These are phyloP conservation scores for Crossocerus cetratus DNA, from an alignment of 2,888 invertebrate genomes.

Conservation along the genomic window DNA sequence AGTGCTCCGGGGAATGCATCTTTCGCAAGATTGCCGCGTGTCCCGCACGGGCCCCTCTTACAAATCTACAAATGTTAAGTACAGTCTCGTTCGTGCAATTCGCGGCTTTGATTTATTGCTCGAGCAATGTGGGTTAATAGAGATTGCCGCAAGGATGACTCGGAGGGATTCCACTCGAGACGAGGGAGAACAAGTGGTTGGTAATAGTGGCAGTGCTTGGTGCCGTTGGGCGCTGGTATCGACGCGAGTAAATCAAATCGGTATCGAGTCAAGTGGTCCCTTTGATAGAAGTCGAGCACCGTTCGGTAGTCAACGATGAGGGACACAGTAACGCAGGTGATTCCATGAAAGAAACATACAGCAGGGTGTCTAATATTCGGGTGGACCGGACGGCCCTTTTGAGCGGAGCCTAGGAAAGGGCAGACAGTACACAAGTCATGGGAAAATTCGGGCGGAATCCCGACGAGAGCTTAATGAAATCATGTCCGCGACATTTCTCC, in stretches of 20 bases:
- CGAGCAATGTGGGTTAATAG: conserved; percentile 24
- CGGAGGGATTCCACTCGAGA: not conserved
- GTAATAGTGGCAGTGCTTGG: too few relatives aligned
- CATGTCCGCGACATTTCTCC: conserved; percentile 69
- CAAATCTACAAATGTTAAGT: conserved; percentile 33
- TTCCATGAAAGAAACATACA: conserved; percentile 24
- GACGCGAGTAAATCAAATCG: conserved; percentile 40
- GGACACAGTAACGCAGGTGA: conserved; percentile 39
- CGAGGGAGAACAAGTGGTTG: not conserved
- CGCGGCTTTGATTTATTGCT: conserved; percentile 27
- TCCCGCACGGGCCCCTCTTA: conserved; percentile 3
- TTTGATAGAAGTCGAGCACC: conserved; percentile 41
- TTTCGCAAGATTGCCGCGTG: conserved; percentile 26
- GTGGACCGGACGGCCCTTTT: conserved; percentile 18
- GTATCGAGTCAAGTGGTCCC: conserved; percentile 34
- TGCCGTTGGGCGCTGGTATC: not conserved
- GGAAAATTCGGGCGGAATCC: conserved; percentile 26
- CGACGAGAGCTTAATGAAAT: conserved; percentile 66
- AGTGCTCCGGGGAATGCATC: conserved; percentile 19
- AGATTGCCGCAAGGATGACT: conserved; percentile 9
- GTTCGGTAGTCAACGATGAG: conserved; percentile 46
- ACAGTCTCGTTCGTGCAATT: conserved; percentile 21
- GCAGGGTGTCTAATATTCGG: conserved; percentile 13
- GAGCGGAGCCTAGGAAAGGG: conserved; percentile 7
- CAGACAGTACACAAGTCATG: conserved; percentile 27